phyloP scores from a whole-genome alignment of 2,113 vertebrate species.

The Myrmecophaga tridactyla region DNA sequence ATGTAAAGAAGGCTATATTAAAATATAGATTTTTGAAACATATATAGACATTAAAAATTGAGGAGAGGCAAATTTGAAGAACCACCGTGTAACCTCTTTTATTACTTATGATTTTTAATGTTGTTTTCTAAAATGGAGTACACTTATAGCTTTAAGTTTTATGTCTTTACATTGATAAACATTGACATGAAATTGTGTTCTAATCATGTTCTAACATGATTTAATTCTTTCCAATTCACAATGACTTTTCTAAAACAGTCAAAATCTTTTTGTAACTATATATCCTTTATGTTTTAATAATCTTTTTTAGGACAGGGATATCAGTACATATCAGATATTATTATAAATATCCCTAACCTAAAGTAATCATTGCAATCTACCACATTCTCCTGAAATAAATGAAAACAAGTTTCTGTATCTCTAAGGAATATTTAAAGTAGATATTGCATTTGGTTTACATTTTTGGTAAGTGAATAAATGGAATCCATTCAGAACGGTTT shows the following conservation, averaged over 20 bases:
- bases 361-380: neutral
- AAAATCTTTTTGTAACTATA: neutral
- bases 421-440: slow-evolving; percentile 50
- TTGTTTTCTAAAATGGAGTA: slow-evolving; percentile 10
- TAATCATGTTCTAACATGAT: neutral
- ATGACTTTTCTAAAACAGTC: slow-evolving; percentile 23
- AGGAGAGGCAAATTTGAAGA: neutral
- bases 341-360: slow-evolving; percentile 48
- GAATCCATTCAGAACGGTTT: slow-evolving; percentile 4
- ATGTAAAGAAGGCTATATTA: neutral
- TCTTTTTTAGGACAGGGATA: neutral
- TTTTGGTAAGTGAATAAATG: slow-evolving; percentile 55
- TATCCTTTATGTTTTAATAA: slow-evolving; percentile 33
- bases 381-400: slow-evolving; percentile 46
- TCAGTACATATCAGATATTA: neutral
- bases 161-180: neutral
- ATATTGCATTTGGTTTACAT: slow-evolving; percentile 53
- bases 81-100: neutral
- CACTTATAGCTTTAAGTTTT: slow-evolving; percentile 4
- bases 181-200: slow-evolving; percentile 12
- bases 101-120: slow-evolving; percentile 10
- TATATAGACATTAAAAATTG: neutral
- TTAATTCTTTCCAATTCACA: slow-evolving; percentile 22
- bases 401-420: slow-evolving; percentile 45
- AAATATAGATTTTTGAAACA: neutral